Conservation (phyloP, 1,140 invertebrate genomes). For the Papilio dardanus region DNA sequence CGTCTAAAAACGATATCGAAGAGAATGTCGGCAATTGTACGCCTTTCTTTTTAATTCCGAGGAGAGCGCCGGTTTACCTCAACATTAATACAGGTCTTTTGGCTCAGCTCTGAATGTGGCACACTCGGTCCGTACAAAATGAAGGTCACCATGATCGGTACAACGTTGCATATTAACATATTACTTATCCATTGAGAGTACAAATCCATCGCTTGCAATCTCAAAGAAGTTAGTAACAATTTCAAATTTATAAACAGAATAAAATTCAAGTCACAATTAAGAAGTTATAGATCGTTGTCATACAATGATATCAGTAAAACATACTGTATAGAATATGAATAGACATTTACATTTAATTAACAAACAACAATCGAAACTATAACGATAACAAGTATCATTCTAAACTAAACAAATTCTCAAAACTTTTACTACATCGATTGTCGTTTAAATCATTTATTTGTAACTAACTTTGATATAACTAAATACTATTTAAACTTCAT, state of each 20-base stretch:
- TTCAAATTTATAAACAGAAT: not conserved
- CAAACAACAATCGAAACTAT: slow-evolving; percentile 9
- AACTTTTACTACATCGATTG: not conserved
- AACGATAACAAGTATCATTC: slow-evolving; percentile 13
- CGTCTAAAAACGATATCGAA: not conserved
- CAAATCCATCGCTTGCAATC: not conserved
- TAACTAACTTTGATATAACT: not conserved
- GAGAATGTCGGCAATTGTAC: slow-evolving; percentile 22
- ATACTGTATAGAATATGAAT: not conserved
- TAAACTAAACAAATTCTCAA: slow-evolving; percentile 1
- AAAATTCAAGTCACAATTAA: not conserved
- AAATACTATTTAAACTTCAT: not conserved
- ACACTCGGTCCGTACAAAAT: not conserved
- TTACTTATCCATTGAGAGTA: slow-evolving; percentile 6
- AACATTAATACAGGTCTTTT: slow-evolving; percentile 34
- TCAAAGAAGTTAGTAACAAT: not conserved
- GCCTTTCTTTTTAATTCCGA: slow-evolving; percentile 34
- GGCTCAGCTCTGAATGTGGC: slow-evolving; percentile 1
- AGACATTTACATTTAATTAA: not conserved
- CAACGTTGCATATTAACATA: slow-evolving; percentile 18
- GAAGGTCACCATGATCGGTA: not conserved
- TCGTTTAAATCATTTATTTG: not conserved
- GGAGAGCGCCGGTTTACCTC: slow-evolving; percentile 29
- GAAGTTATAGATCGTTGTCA: not conserved
- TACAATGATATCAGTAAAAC: not conserved